Percentiles rank a stretch among this genome's conserved stretches.
These are phyloP conservation scores for Drosophila sp. DNA, from an alignment of 1,140 invertebrate species.

Conservation along the genomic window DNA sequence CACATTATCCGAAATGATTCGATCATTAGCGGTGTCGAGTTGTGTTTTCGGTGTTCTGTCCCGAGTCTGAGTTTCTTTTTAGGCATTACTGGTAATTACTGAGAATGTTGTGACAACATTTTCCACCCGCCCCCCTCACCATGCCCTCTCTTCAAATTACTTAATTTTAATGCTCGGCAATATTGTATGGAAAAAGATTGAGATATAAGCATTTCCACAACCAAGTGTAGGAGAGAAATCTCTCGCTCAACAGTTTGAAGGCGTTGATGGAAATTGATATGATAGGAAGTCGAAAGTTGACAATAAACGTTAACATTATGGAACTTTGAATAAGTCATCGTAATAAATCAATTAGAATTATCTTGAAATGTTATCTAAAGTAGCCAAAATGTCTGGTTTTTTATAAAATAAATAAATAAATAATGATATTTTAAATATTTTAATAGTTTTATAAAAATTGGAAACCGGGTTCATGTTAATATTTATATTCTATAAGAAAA, in stretches of 20 bases:
- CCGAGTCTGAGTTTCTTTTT: slow-evolving; percentile 45
- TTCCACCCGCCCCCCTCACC: slow-evolving; percentile 18
- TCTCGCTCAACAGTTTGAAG: background rate
- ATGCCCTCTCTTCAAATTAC: slow-evolving; percentile 73
- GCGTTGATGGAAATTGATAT: background rate
- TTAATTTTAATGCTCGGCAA: slow-evolving; percentile 69
- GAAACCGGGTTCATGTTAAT: too few species aligned
- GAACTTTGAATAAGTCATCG: too few species aligned
- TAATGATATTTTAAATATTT: too few species aligned
- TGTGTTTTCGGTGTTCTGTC: slow-evolving; percentile 36
- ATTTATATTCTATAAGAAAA: too few species aligned
- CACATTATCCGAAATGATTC: slow-evolving; percentile 80
- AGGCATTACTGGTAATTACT: slow-evolving; percentile 76
- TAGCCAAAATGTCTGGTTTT: too few species aligned
- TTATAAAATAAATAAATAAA: too few species aligned
- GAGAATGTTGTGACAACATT: slow-evolving; percentile 78
- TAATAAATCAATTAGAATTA: too few species aligned
- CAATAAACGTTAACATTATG: too few species aligned
- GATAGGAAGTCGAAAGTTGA: too few species aligned
- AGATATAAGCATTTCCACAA: slow-evolving; percentile 25
- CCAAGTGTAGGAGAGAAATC: background rate
- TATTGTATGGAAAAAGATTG: slow-evolving; percentile 54
- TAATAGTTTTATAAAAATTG: too few species aligned
- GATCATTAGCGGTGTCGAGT: slow-evolving; percentile 72
- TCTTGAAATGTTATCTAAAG: too few species aligned